Evolutionary conservation across 2,888 invertebrate species (phyloP).

Genomic region (Sphinx pinastri): DNA sequence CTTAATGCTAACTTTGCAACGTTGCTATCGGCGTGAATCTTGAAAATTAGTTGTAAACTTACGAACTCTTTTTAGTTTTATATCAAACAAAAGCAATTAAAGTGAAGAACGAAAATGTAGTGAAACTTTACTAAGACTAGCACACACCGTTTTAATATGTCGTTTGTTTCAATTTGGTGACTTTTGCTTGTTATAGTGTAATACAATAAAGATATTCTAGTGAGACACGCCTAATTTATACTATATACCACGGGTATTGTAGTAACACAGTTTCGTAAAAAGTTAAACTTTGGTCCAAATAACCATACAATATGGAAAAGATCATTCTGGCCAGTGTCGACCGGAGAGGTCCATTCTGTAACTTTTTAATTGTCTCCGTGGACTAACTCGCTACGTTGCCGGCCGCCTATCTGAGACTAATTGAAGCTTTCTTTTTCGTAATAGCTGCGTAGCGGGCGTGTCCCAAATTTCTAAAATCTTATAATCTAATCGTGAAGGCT

Average conservation of each 20-base stretch:
- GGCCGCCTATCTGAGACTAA: conserved; percentile 35
- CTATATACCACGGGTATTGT: conserved; percentile 35
- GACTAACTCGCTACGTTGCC: conserved; percentile 26
- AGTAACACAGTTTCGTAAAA: conserved; percentile 44
- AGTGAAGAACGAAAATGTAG: conserved; percentile 14
- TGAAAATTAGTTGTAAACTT: conserved; percentile 16
- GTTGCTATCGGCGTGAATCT: conserved; percentile 11
- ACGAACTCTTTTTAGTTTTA: conserved; percentile 17
- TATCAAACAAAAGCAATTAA: conserved; percentile 22
- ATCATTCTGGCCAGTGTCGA: conserved; percentile 30
- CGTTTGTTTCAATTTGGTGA: conserved; percentile 30
- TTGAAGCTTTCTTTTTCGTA: conserved; percentile 32
- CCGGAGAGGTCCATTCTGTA: conserved; percentile 30
- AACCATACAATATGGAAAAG: conserved; percentile 49
- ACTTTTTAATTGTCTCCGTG: conserved; percentile 44
- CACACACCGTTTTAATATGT: conserved; percentile 6
- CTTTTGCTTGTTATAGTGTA: conserved; percentile 35
- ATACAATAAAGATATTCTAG: conserved; percentile 40
- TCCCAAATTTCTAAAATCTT: conserved; percentile 5
- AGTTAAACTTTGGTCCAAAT: conserved; percentile 47
- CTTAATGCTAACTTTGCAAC: conserved; percentile 14
- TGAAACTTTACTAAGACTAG: conserved; percentile 11
- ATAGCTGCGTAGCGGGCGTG: conserved; percentile 3
- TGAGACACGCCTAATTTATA: conserved; percentile 38
- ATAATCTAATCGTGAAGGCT: not conserved